Conservation (phyloP, 2,888 invertebrate species). For the Bedellia somnulentella region DNA sequence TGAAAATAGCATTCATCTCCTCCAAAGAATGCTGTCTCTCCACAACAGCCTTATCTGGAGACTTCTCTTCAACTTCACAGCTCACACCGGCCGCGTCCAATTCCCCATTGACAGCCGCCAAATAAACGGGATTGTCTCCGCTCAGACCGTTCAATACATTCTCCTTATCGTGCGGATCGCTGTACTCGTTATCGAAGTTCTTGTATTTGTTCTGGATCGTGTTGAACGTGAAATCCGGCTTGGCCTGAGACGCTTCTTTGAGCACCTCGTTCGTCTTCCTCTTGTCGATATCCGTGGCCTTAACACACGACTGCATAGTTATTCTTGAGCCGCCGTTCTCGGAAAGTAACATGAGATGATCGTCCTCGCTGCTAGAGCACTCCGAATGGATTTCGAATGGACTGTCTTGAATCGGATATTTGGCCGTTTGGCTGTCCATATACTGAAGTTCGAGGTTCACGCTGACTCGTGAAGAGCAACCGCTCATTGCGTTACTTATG, state of each 20-base stretch:
- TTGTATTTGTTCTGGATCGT: constrained; percentile 43
- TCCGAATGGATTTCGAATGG: constrained; percentile 36
- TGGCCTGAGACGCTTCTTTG: constrained; percentile 38
- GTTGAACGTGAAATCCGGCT: constrained; percentile 35
- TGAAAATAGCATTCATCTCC: constrained; percentile 75
- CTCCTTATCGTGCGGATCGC: constrained; percentile 49
- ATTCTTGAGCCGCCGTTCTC: constrained; percentile 51
- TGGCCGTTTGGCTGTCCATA: constrained; percentile 21
- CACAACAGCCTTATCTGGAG: constrained; percentile 31
- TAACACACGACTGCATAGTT: constrained; percentile 42
- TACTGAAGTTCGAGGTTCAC: constrained; percentile 45
- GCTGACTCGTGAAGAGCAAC: constrained; percentile 28
- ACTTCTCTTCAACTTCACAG: constrained; percentile 25
- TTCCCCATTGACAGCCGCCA: constrained; percentile 44
- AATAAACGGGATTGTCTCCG: constrained; percentile 44
- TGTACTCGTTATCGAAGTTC: constrained; percentile 48
- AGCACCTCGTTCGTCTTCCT: constrained; percentile 34
- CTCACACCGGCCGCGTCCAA: constrained; percentile 15
- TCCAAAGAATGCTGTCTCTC: constrained; percentile 72
- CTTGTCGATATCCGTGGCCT: constrained; percentile 18
- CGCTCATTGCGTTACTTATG: constrained; percentile 13
- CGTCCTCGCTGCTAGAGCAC: constrained; percentile 52
- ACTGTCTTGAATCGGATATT: no score
- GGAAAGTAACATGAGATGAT: constrained; percentile 44
- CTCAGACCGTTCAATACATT: constrained; percentile 34